Conservation (phyloP, 2,113 vertebrate species). For the Garra rufa region DNA sequence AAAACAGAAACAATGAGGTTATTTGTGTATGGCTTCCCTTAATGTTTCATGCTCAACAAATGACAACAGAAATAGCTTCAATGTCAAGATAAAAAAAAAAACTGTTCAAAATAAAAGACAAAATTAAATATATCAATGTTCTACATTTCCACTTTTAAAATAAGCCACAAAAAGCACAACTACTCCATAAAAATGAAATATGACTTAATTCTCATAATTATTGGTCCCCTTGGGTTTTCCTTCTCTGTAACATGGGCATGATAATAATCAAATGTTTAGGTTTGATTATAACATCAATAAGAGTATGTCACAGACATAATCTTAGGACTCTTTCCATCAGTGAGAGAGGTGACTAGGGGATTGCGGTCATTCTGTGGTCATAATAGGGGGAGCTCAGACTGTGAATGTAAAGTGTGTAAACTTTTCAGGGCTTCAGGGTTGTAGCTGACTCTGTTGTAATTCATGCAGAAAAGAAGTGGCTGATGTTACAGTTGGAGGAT, state of each 20-base stretch:
- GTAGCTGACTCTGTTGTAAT: constrained; percentile 61
- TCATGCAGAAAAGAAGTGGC: constrained; percentile 66
- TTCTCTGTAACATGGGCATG: background rate
- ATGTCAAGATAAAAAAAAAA: background rate
- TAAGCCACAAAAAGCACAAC: background rate
- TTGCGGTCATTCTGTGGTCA: constrained; percentile 30
- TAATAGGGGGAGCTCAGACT: constrained; percentile 23
- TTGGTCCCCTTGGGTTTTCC: background rate
- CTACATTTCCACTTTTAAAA: background rate
- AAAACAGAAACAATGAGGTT: background rate
- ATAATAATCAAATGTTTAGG: background rate
- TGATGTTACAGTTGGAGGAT: constrained; percentile 63
- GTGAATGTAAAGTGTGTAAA: constrained; percentile 45
- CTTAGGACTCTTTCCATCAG: background rate
- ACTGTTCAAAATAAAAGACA: background rate
- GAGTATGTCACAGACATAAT: background rate
- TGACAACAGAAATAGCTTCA: background rate
- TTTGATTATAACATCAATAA: background rate
- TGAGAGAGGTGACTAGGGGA: constrained; percentile 25
- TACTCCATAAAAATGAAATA: background rate
- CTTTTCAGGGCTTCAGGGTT: constrained; percentile 46
- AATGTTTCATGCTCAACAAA: background rate
- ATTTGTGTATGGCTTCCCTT: background rate
- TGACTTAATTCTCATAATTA: background rate
- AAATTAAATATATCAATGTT: constrained; percentile 3